Evolutionary conservation across 2,888 invertebrate species (phyloP).

Genomic region (Euphydryas editha): DNA sequence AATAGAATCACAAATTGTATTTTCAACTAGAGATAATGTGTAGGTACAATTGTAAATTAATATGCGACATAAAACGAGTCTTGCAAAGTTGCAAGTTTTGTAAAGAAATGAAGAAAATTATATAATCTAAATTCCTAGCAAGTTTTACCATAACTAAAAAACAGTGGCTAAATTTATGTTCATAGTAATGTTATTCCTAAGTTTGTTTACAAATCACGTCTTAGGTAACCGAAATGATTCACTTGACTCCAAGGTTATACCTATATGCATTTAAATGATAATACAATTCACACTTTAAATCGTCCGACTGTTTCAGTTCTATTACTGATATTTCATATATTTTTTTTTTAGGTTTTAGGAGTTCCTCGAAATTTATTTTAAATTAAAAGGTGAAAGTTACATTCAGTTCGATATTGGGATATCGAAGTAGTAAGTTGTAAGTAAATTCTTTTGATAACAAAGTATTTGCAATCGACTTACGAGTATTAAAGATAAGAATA

Average conservation of each 20-base stretch:
- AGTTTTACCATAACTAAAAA: neutral
- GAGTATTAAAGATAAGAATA: slow-evolving; percentile 14
- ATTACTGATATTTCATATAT: neutral
- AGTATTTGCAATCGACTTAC: neutral
- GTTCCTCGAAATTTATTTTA: no score
- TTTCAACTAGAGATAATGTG: neutral
- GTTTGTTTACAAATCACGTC: slow-evolving; percentile 6
- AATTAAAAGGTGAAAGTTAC: no score
- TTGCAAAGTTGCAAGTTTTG: no score
- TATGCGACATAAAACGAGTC: no score
- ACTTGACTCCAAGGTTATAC: slow-evolving; percentile 8
- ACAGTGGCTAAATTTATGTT: neutral
- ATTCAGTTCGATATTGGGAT: no score
- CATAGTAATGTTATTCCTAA: neutral
- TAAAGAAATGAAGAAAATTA: no score
- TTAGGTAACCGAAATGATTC: slow-evolving; percentile 12
- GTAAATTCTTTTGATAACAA: neutral
- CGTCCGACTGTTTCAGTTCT: neutral
- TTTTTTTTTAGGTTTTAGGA: neutral
- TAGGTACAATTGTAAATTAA: neutral
- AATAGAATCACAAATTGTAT: neutral
- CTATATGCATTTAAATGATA: slow-evolving; percentile 1
- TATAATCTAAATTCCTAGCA: neutral
- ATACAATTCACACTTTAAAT: neutral
- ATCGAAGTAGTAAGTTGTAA: neutral